These are phyloP conservation scores for Luidia sarsii DNA, from an alignment of 53 echinoderm and acorn worm genomes.

Conservation along the genomic window DNA sequence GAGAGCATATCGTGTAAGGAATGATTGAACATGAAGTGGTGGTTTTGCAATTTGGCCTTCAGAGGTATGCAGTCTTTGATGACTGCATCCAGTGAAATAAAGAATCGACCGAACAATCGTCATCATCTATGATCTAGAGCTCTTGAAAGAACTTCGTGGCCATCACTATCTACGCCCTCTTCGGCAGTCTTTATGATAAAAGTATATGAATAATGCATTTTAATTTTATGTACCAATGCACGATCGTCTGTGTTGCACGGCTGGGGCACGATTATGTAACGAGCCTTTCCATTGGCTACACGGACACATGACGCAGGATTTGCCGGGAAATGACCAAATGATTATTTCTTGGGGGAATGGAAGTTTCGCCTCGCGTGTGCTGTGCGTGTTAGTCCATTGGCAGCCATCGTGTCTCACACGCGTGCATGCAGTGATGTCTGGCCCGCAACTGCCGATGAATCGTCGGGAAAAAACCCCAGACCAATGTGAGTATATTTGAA, in stretches of 20 bases:
- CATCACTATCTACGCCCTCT: too few relatives aligned
- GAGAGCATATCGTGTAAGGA: too few relatives aligned
- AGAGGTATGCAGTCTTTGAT: too few relatives aligned
- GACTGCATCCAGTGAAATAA: too few relatives aligned
- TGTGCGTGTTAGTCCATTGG: neutral
- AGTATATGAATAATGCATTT: neutral
- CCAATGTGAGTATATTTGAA: constrained; percentile 27
- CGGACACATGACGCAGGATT: constrained; percentile 22
- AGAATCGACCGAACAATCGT: too few relatives aligned
- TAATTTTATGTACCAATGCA: constrained; percentile 1
- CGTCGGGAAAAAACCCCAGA: constrained; percentile 6
- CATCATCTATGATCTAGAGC: too few relatives aligned
- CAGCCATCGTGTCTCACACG: neutral
- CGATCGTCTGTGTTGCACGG: neutral
- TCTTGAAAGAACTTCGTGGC: too few relatives aligned
- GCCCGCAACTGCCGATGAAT: constrained; percentile 3
- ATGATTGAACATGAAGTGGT: too few relatives aligned
- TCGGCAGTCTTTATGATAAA: too few relatives aligned
- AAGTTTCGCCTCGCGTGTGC: neutral
- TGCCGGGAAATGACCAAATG: constrained; percentile 48
- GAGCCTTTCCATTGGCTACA: constrained; percentile 7
- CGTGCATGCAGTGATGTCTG: constrained; percentile 12
- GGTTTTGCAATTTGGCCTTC: too few relatives aligned
- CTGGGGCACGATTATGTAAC: neutral
- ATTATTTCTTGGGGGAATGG: neutral